These are phyloP conservation scores for Coptotermes formosanus DNA, from an alignment of 1,140 invertebrate genomes.

Conservation along the genomic window DNA sequence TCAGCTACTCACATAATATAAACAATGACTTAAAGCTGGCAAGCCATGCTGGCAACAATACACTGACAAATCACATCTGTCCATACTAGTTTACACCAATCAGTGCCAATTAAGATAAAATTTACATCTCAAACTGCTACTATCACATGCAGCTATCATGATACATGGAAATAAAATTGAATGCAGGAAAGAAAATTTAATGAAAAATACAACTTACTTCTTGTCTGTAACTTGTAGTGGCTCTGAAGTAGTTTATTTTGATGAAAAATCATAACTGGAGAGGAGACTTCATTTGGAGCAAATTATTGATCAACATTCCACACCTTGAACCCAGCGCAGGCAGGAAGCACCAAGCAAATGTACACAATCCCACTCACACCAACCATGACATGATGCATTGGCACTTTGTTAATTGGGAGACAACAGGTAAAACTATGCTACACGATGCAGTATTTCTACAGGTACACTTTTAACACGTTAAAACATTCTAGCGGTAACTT, in stretches of 20 bases:
- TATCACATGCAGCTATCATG: neutral
- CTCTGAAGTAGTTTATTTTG: neutral
- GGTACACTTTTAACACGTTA: neutral
- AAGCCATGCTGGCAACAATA: too few relatives aligned
- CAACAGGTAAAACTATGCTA: conserved; percentile 16
- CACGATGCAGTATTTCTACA: conserved; percentile 21
- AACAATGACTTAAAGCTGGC: too few relatives aligned
- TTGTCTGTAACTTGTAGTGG: neutral
- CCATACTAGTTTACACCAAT: too few relatives aligned
- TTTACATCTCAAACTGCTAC: neutral
- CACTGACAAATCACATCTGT: too few relatives aligned
- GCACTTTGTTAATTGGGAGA: conserved; percentile 16
- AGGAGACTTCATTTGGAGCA: neutral
- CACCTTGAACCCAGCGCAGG: neutral
- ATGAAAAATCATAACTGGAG: conserved; percentile 1
- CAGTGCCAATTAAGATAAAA: too few relatives aligned
- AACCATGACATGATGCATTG: neutral
- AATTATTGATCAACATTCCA: conserved; percentile 6
- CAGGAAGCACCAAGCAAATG: conserved; percentile 14
- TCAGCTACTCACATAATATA: too few relatives aligned
- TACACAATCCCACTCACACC: neutral
- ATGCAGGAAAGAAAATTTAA: neutral
- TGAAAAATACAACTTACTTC: conserved; percentile 14
- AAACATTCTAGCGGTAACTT: neutral
- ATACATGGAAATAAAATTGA: neutral